Conservation (phyloP, 2,888 invertebrate species). For the Callyntrura guangdongensis region DNA sequence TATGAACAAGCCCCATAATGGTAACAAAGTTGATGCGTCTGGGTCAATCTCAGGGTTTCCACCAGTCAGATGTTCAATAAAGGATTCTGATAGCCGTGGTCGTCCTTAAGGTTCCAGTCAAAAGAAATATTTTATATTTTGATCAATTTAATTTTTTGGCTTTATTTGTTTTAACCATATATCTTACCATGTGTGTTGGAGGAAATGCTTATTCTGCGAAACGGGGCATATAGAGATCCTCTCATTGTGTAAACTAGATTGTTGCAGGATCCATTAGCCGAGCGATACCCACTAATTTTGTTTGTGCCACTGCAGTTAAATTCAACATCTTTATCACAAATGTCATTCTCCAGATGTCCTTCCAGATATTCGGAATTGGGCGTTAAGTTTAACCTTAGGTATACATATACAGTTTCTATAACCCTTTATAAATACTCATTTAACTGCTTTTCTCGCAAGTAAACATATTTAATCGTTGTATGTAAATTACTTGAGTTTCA, state of each 20-base stretch:
- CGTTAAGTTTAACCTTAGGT: conserved; percentile 68
- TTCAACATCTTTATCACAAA: conserved; percentile 52
- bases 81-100: background rate
- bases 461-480: too few relatives aligned
- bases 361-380: conserved; percentile 38
- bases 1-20: conserved; percentile 95
- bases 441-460: too few relatives aligned
- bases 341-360: conserved; percentile 4
- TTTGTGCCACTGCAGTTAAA: conserved; percentile 68
- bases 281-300: conserved; percentile 87
- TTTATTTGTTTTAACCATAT: too few relatives aligned
- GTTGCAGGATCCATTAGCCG: conserved; percentile 92
- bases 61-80: conserved; percentile 86
- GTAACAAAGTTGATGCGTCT: conserved; percentile 92
- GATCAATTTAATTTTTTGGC: too few relatives aligned
- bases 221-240: conserved; percentile 92
- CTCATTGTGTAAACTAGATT: conserved; percentile 89
- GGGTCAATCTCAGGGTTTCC: conserved; percentile 91
- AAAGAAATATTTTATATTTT: too few relatives aligned
- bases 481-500: conserved; percentile 48
- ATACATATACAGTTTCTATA: too few relatives aligned
- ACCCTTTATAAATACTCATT: too few relatives aligned
- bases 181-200: background rate
- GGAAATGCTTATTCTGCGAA: conserved; percentile 89
- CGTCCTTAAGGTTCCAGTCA: background rate